Percentiles rank a stretch among this genome's conserved stretches.
Conservation (phyloP, 2,113 vertebrate species). For the Eurystomus gularis region DNA sequence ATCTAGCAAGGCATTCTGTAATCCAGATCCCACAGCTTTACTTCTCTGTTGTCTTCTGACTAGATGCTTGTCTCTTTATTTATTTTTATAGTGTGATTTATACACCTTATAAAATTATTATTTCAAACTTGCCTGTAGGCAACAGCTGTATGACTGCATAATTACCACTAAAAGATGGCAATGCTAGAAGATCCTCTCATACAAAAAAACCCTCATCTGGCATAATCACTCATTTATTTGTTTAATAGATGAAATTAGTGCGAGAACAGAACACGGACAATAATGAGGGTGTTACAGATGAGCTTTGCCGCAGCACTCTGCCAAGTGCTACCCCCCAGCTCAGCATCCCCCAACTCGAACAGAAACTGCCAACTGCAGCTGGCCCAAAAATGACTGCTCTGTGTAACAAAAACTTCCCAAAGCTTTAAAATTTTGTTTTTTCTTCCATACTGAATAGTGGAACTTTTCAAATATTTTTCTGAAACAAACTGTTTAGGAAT, state of each 20-base stretch:
- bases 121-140: slow-evolving; percentile 25
- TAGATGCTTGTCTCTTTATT: background rate
- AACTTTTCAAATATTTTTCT: background rate
- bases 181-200: background rate
- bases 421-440: background rate
- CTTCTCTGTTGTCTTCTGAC: background rate
- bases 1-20: background rate
- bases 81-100: slow-evolving; percentile 27
- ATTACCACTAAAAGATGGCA: slow-evolving; percentile 8
- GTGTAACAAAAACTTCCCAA: background rate
- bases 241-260: slow-evolving; percentile 47
- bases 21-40: background rate
- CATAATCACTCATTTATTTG: slow-evolving; percentile 41
- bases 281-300: background rate
- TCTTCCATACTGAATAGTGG: background rate
- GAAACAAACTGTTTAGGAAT: background rate
- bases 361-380: slow-evolving; percentile 4
- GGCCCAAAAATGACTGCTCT: background rate
- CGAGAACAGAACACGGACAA: slow-evolving; percentile 19
- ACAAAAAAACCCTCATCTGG: slow-evolving; percentile 6
- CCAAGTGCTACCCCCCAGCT: background rate
- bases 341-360: background rate
- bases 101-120: slow-evolving; percentile 15
- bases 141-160: slow-evolving; percentile 46
- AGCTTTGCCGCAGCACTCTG: background rate